These are phyloP conservation scores for Atherix ibis DNA, from an alignment of 2,888 invertebrate genomes.

Conservation along the genomic window DNA sequence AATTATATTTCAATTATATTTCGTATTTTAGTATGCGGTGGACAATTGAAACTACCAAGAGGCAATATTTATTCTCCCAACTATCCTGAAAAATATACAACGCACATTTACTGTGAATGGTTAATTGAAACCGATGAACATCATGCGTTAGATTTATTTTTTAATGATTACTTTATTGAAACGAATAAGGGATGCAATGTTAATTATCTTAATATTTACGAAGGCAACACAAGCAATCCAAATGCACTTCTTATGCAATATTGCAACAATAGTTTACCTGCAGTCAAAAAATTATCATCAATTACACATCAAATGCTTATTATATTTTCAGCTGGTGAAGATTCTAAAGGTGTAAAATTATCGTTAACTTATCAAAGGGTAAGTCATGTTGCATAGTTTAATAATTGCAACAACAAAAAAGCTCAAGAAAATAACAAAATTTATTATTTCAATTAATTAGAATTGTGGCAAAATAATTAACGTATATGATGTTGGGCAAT, in stretches of 20 bases:
- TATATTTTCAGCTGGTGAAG: no score
- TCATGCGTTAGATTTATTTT: conserved; percentile 47
- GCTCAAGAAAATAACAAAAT: no score
- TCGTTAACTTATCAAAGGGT: no score
- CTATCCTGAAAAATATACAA: conserved; percentile 63
- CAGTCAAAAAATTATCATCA: neutral
- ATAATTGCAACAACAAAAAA: no score
- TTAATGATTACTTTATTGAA: conserved; percentile 45
- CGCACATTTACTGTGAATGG: conserved; percentile 64
- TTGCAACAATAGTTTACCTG: neutral
- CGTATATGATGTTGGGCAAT: no score
- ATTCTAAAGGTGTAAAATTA: no score
- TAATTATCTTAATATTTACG: no score
- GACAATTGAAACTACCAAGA: conserved; percentile 39
- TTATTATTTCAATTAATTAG: no score
- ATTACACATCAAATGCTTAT: no score
- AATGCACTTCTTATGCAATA: neutral
- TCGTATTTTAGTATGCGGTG: conserved; percentile 51
- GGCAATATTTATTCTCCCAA: conserved; percentile 63
- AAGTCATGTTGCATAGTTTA: no score
- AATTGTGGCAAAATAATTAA: no score
- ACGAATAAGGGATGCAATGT: no score
- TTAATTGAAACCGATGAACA: conserved; percentile 44
- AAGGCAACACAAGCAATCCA: neutral
- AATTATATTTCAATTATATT: neutral